Evolutionary conservation across 2,113 vertebrate genomes (phyloP), one percentile per base, ranked within the genome.

Genomic region (Chloroceryle aenea): DNA sequence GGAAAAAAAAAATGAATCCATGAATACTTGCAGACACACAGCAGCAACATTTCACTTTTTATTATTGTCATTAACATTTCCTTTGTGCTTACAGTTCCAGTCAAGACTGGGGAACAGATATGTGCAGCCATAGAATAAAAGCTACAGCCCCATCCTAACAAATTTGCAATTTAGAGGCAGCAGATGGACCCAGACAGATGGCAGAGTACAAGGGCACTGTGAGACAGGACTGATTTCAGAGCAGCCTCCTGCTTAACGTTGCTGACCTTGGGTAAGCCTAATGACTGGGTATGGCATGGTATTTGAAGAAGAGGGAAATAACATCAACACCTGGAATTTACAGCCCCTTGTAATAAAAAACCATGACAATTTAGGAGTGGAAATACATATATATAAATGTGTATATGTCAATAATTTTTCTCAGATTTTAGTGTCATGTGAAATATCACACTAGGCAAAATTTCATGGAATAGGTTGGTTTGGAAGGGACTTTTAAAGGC

Each of bases 1-100:
- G 34, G 38, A 21, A 22, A 12, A 34, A 42, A 32, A 40, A 58
- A 20, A 30, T 9, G 30, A 36, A 58, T 58, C n/a, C 8, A 4
- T 58, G 48, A 43, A 87, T 78, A 56, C 30, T 79, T 30, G 3
- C 36, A 85, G 78, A 83, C 50, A 71, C 58, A 71, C 45, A 71
- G 80, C 55, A 90, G 68, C 72, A 94, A 40, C 68, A 92, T 92
- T 89, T 95, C 73, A 89, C 14, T 78, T 92, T 92, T 90, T 95
- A 95, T 96, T 87, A 81, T 59, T 89, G 50, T 59, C 59, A 63
- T 88, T 88, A 93, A 63, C 83, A 73, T 59, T 90, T 50, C 34
- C 66, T 80, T 76, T 86, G 58, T 66, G 43, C 36, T 89, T 73
- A 21, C n/a, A 84, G 63, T 66, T 64, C 34, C 52, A 72, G 74